A percentile compares a stretch with the other conserved stretches of the same genome.
Evolutionary conservation across 2,888 invertebrate genomes (phyloP).

Genomic region (Temnothorax rugatulus): DNA sequence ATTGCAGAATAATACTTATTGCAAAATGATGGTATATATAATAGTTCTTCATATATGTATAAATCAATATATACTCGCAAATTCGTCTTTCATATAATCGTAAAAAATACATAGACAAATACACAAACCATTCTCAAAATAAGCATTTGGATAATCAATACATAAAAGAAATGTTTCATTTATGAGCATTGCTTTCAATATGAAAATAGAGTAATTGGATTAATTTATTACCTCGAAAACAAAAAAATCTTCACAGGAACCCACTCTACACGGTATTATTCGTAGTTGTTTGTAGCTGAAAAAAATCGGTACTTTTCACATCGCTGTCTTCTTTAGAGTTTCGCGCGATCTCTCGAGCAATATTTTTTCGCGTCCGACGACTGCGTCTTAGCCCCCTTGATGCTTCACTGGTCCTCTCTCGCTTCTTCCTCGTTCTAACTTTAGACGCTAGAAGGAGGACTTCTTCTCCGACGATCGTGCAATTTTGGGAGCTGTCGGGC

Average conservation of each 20-base stretch:
- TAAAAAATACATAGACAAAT: constrained; percentile 3
- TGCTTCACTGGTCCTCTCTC: constrained; percentile 55
- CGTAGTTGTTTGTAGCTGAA: neutral
- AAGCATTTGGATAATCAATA: neutral
- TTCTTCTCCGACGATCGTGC: constrained; percentile 70
- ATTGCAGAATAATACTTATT: neutral
- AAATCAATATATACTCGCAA: neutral
- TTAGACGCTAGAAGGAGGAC: constrained; percentile 77
- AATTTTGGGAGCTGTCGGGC: constrained; percentile 71
- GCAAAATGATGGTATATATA: neutral
- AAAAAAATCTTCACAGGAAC: neutral
- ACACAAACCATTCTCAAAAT: neutral
- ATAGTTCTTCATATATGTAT: neutral
- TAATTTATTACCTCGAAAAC: neutral
- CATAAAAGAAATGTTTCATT: neutral
- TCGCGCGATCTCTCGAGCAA: neutral
- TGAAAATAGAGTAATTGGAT: neutral
- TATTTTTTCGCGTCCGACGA: constrained; percentile 50
- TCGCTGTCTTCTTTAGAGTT: neutral
- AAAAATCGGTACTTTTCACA: neutral
- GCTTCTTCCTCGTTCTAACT: constrained; percentile 82
- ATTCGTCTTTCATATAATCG: neutral
- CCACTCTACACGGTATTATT: neutral
- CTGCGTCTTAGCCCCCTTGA: constrained; percentile 25
- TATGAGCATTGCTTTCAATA: neutral